Conservation (phyloP, 2,113 vertebrate genomes). For the Vidua chalybeata region DNA sequence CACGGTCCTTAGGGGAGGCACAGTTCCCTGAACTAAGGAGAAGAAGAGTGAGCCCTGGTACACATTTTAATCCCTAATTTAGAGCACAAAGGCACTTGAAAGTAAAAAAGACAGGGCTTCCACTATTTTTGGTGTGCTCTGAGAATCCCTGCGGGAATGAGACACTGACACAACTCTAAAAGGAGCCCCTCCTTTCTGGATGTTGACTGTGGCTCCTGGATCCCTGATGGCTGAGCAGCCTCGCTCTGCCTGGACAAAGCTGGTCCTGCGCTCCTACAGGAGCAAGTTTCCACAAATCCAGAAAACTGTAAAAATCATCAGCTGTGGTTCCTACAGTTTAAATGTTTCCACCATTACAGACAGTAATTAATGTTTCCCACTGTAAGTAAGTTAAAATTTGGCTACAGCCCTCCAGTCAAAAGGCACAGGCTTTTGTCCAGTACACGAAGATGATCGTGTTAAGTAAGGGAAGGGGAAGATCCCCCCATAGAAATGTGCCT, state of each 20-base stretch:
- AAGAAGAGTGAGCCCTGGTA: accelerated
- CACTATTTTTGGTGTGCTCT: neutral
- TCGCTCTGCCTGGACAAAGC: accelerated
- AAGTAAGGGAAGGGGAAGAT: neutral
- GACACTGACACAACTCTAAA: neutral
- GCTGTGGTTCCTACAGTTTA: neutral
- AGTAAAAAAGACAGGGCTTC: neutral
- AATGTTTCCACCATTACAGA: neutral
- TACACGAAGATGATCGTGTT: accelerated
- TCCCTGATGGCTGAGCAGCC: accelerated
- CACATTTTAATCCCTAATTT: neutral
- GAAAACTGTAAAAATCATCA: neutral
- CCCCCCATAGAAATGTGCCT: accelerated
- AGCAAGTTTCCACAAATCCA: neutral
- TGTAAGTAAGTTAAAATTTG: neutral
- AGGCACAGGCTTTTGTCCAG: neutral
- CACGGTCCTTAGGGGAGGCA: accelerated
- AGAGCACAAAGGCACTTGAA: neutral
- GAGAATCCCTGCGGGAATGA: accelerated
- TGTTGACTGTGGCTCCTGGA: neutral
- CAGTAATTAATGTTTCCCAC: neutral
- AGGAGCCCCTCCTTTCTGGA: neutral
- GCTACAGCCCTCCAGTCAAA: neutral
- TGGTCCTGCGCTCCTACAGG: neutral
- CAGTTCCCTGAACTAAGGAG: neutral